Base-by-base conservation (phyloP, 2,888 invertebrate species). In the Acanthosoma haemorrhoidale region DNA sequence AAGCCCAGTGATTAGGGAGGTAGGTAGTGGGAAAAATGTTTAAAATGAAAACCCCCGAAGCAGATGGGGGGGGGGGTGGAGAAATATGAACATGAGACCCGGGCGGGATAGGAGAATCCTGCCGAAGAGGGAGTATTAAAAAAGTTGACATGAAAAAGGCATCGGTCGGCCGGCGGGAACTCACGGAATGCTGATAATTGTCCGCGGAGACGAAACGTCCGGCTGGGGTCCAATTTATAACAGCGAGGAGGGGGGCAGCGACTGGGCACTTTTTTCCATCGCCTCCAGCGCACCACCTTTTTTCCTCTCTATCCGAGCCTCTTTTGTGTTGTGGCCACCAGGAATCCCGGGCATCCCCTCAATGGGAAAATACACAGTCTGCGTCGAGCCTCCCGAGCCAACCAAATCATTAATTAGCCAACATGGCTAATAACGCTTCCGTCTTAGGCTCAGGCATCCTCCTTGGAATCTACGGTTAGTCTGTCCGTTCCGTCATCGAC, bases 101-200 rank as follows among this genome's bases (percentile, higher is more conserved):
- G 25, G 51, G 25, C 51, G 25, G n/a, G 51, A 51, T 25, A 25
- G 25, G 13, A 51, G 51, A 51, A 51, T 25, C 29, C 51, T 51
- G 51, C 25, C 51, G n/a, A 39, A 64, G 64, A 21, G 64, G 39
- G 64, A 41, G 39, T 64, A 64, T 64, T 64, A 64, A 64, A 64
- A 64, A 64, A 64, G 39, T 64, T 64, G 64, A 64, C 64, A 41
- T 64, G 39, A 41, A 64, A 64, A 64, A 64, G 64, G 25, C 41
- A 25, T 29, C 38, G 64, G 38, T 39, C 64, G 39, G 29, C 38
- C 25, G 8, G 38, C 64, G 21, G 41, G 64, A 64, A 64, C 64
- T 64, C 64, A 18, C 39, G 64, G 64, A 64, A 64, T 64, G 39
- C 41, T 64, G 64, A 64, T 64, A 64, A 64, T 64, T 64, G 64